Conservation (phyloP, 2,797 vertebrate genomes). For the Oreortyx pictus region DNA sequence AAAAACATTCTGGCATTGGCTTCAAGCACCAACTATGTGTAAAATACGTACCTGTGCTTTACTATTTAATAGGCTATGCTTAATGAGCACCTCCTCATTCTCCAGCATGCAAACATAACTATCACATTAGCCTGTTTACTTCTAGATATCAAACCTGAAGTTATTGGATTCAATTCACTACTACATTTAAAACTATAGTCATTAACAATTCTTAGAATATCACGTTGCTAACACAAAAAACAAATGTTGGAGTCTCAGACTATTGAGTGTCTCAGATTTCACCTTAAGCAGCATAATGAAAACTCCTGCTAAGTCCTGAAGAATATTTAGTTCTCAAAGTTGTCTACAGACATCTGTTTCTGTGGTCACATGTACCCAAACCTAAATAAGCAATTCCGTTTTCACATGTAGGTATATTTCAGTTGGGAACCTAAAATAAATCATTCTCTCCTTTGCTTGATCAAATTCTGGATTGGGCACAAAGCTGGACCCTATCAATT, state of each 20-base stretch:
- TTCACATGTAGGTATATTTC: background rate
- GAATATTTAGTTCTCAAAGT: background rate
- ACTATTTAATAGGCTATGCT: background rate
- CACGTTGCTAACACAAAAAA: background rate
- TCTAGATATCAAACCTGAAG: background rate
- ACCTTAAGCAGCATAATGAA: background rate
- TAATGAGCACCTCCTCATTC: background rate
- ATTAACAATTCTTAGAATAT: background rate
- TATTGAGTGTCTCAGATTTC: background rate
- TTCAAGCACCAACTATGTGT: background rate
- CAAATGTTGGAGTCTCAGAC: background rate
- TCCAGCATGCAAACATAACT: background rate
- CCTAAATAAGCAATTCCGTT: background rate
- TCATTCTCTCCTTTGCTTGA: background rate
- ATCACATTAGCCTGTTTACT: background rate
- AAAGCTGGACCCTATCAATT: background rate
- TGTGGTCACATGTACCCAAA: background rate
- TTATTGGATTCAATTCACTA: background rate
- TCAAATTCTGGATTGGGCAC: accelerated
- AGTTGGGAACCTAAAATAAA: background rate
- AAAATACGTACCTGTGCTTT: background rate
- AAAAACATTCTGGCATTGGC: background rate
- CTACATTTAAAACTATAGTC: background rate
- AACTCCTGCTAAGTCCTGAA: background rate
- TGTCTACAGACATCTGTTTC: background rate